These are phyloP conservation scores for Galeopterus variegatus DNA, from an alignment of 2,113 vertebrate genomes.

Conservation along the genomic window DNA sequence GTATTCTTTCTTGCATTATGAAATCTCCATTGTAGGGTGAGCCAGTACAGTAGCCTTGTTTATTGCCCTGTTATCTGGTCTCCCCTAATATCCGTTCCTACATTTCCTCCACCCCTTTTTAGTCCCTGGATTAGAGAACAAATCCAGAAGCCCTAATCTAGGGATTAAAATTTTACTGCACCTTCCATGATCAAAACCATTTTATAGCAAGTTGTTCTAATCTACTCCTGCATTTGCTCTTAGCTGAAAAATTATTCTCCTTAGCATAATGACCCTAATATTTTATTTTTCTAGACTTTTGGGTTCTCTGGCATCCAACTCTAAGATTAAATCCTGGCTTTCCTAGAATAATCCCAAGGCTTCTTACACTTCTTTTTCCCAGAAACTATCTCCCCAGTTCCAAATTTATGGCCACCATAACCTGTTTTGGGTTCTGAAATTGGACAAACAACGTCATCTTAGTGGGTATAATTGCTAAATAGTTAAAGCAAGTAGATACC, in stretches of 20 bases:
- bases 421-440: neutral
- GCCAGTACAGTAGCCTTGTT: neutral
- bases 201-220: neutral
- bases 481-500: neutral
- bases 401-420: neutral
- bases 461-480: neutral
- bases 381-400: neutral
- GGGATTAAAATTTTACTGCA: neutral
- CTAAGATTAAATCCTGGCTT: conserved; percentile 22
- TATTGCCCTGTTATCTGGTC: neutral
- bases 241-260: conserved; percentile 16
- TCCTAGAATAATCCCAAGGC: neutral
- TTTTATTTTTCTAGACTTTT: conserved; percentile 53
- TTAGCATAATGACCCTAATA: neutral
- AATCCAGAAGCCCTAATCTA: neutral
- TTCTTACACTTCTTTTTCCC: conserved; percentile 25
- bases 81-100: neutral
- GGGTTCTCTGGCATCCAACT: neutral
- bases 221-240: neutral
- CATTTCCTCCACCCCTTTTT: neutral
- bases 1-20: neutral
- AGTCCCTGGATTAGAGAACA: neutral
- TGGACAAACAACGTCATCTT: neutral
- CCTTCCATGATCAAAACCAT: neutral
- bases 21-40: neutral